These are phyloP conservation scores for Temnothorax ravouxi DNA, from an alignment of 2,888 invertebrate genomes.

Conservation along the genomic window DNA sequence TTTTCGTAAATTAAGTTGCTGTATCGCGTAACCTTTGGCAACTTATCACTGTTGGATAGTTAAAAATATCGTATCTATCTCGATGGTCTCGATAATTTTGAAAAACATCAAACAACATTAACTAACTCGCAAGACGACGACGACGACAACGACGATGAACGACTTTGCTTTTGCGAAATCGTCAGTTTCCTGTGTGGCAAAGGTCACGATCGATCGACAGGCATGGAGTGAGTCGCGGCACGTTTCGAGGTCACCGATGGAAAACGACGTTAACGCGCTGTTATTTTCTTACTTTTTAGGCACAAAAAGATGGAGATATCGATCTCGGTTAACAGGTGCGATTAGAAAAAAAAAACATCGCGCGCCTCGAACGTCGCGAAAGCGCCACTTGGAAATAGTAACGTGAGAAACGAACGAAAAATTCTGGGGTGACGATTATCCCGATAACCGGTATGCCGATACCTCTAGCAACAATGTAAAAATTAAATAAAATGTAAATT, in stretches of 20 bases:
- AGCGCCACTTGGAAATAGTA: slow-evolving; percentile 76
- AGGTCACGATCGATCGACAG: slow-evolving; percentile 61
- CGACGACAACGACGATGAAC: slow-evolving; percentile 4
- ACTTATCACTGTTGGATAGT: background rate
- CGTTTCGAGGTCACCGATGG: slow-evolving; percentile 54
- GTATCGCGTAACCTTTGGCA: background rate
- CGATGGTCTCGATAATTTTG: slow-evolving; percentile 31
- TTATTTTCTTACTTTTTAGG: background rate
- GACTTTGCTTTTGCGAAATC: slow-evolving; percentile 50
- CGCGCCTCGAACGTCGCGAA: slow-evolving; percentile 80
- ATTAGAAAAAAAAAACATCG: slow-evolving; percentile 25
- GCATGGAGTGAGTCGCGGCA: slow-evolving; percentile 38
- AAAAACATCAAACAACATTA: slow-evolving; percentile 16
- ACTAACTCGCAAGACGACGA: background rate
- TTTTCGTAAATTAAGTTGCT: slow-evolving; percentile 8
- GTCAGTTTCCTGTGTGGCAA: slow-evolving; percentile 58
- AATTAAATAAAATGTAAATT: no score
- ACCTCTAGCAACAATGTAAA: no score
- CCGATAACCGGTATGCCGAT: slow-evolving; percentile 16
- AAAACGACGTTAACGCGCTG: background rate
- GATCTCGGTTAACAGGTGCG: no score
- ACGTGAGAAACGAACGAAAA: slow-evolving; percentile 60
- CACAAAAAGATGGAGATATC: background rate
- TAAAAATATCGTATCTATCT: background rate
- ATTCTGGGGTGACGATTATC: background rate